These are phyloP conservation scores for Hydriomena furcata DNA, from an alignment of 2,888 invertebrate genomes.

Conservation along the genomic window DNA sequence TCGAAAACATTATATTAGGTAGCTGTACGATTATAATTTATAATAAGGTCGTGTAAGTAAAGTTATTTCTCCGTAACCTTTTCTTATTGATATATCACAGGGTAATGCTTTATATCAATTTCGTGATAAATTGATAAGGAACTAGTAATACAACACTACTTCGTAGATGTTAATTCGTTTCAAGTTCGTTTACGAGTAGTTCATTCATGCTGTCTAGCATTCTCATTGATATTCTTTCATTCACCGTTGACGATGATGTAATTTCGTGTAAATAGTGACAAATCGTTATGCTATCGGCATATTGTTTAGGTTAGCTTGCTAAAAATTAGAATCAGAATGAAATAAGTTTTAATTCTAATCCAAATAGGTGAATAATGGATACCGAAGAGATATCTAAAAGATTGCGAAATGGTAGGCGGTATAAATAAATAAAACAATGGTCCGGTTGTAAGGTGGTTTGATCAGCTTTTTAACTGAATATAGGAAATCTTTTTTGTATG, in stretches of 20 bases:
- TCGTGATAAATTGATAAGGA: constrained; percentile 36
- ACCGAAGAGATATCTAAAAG: no score
- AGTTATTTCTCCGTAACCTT: background rate
- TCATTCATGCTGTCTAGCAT: constrained; percentile 48
- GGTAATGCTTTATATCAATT: background rate
- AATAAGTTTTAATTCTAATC: background rate
- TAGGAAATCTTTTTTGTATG: no score
- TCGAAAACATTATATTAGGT: no score
- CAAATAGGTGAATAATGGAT: background rate
- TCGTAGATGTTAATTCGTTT: constrained; percentile 40
- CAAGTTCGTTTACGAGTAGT: constrained; percentile 42
- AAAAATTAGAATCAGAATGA: background rate
- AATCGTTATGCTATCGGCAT: background rate
- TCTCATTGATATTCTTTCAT: constrained; percentile 54
- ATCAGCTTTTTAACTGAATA: no score
- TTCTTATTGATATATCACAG: constrained; percentile 1
- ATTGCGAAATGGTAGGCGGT: no score
- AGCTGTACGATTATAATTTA: no score
- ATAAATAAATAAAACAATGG: no score
- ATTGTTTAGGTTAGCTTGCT: no score
- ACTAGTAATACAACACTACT: constrained; percentile 36
- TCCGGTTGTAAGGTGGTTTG: no score
- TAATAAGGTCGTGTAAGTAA: background rate
- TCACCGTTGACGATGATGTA: constrained; percentile 34
- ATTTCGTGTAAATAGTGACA: constrained; percentile 12